Evolutionary conservation across 2,888 invertebrate genomes (phyloP), one percentile per base, ranked within the genome.

Genomic region (Drosophila differens): DNA sequence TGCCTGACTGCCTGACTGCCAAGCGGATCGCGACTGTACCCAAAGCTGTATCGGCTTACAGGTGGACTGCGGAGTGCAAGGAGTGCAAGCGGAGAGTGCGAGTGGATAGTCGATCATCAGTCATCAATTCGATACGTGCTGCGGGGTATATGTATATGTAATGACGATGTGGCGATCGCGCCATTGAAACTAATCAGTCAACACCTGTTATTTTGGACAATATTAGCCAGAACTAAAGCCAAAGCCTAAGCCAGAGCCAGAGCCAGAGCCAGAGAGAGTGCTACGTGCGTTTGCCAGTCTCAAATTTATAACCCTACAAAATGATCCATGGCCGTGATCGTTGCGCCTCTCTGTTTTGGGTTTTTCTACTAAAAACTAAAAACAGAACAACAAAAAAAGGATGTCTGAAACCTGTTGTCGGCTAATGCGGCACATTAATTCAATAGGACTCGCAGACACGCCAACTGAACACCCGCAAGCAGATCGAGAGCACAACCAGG

Each of bases 201-300:
- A 78, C 88, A 88, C 88, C 89, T 89, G 89, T 89, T 89, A 87
- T 88, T 89, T 88, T 81, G 76, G 77, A 80, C 82, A 80, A 70
- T 68, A 83, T 86, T 81, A 74, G 84, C 60, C 28, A 52, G 44
- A 32, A 2, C 41, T 2, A 41, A 5, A n/a, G 9, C 19, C n/a
- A 41, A 2, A n/a, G 41, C 10, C 41, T n/a, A 1, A 41, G 14
- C 47, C 47, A 47, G 0, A 25, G 22, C 47, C 47, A 47, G 14
- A 4, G 44, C n/a, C n/a, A 12, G 6, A 44, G 47, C 25, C 25
- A 16, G 25, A 25, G 25, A 25, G 25, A 25, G 47, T 16, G 47
- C 32, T 81, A 83, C 83, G 86, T 88, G 83, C 81, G 53, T 51
- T 62, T 14, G 32, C 37, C 47, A 47, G 32, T 35, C 19, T 28